Evolutionary conservation across 2,113 vertebrate genomes (phyloP), one percentile per base, ranked within the genome.

Genomic region (Tympanuchus pallidicinctus): DNA sequence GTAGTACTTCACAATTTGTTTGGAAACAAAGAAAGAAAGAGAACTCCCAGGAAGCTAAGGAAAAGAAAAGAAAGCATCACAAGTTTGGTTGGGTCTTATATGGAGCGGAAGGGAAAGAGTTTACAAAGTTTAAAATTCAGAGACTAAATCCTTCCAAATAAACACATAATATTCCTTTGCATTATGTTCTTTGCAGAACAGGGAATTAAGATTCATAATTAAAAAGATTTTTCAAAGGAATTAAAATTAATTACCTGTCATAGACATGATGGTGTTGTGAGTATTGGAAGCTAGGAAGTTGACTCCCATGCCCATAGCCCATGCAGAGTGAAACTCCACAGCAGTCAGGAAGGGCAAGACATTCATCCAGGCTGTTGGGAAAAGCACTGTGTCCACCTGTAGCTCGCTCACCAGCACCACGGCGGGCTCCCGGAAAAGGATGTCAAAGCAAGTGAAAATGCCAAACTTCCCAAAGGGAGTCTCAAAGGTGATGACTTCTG

Each of bases 401-500:
- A 98, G 95, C 76, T 95, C 73, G 3, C 96, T 95, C 66, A 99
- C 95, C 40, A 99, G 91, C 8, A 92, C 65, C 21, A 98, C 65
- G 0, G 97, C 97, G 2, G 98, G 99, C 11, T 98, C 72, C 1
- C 78, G 77, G 90, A 99, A 99, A 48, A 99, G 97, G 82, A 99
- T 98, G 94, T 99, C 99, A 2, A 99, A 99, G 94, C 99, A 99
- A 45, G 97, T 99, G 72, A 99, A 97, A 91, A 99, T 94, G 21
- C 98, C 99, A 92, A 99, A 98, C 47, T 80, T 98, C 48, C 99
- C 99, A 83, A 99, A 99, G 2, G 98, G 97, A 2, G 98, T 99
- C 22, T 98, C 94, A 82, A 99, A 99, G 2, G 97, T 98, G 71
- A 98, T 64, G 8, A 96, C 5, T 91, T 99, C 97, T 18, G 93